Base-by-base conservation (phyloP, 2,113 vertebrate species). In the Sinocyclocheilus anshuiensis region DNA sequence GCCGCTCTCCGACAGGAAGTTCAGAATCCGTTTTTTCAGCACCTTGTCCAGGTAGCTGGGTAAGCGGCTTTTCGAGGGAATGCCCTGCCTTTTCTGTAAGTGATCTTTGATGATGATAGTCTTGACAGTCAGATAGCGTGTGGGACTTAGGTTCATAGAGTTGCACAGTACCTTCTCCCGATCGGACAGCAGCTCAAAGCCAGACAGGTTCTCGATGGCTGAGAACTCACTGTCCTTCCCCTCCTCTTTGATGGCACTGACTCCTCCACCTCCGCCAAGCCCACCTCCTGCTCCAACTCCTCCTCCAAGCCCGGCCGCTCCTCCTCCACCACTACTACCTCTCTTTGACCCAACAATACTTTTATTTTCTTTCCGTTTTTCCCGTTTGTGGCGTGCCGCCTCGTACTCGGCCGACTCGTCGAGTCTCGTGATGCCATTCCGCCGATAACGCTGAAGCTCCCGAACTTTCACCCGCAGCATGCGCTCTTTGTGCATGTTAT, bases 21-120 rank as follows among this genome's bases (percentile, higher is more conserved):
- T 97, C 81, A 99, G 94, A 87, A 99, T 99, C 89, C 98, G 95
- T 90, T 97, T 98, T 95, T 98, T 99, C 24, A 99, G 94, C 83
- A 98, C 97, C 85, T 99, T 99, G 93, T 99, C 98, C 91, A 99
- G 91, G 87, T 98, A 99, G 89, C 97, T 93, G 55, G 98, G 98
- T 78, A 99, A 95, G 29, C 98, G 97, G 87, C 97, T 99, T 91
- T 99, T 99, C 67, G 97, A 96, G 1, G 97, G 98, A 77, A 99
- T 96, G 8, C 98, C 98, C 74, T 99, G 98, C 29, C 98, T 93
- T 82, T 98, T 99, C 92, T 99, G 98, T 45, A 99, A 94, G 91
- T 99, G 97, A 89, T 99, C 98, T 72, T 97, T 98, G 91, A 99
- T 98, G 87, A 99, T 99, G 77, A 99, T 98, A 33, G 98, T 99